Evolutionary conservation across 2,888 invertebrate species (phyloP).

Genomic region (Lepidochrysops patricia): DNA sequence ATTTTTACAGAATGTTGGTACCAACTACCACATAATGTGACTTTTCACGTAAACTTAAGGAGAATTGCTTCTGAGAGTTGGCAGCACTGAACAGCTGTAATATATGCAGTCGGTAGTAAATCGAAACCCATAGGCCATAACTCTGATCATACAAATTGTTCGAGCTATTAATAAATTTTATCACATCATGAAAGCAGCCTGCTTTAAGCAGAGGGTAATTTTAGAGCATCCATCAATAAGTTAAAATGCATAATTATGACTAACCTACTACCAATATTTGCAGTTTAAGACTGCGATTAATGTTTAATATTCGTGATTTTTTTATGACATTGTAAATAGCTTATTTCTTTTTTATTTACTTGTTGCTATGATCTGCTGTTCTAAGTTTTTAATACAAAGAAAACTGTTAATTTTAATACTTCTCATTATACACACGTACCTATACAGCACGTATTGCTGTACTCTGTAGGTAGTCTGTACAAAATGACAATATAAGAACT

Average conservation of each 20-base stretch:
- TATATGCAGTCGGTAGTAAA: neutral
- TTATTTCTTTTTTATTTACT: neutral
- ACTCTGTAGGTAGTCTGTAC: too few species aligned
- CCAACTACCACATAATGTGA: too few species aligned
- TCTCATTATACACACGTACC: too few species aligned
- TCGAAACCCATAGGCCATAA: neutral
- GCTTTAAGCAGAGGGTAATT: slow-evolving; percentile 36
- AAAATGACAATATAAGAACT: too few species aligned
- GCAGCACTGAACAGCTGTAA: neutral
- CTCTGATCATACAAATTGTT: slow-evolving; percentile 6
- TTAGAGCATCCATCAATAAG: slow-evolving; percentile 33
- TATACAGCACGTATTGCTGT: too few species aligned
- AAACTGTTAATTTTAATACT: too few species aligned
- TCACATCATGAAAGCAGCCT: slow-evolving; percentile 40
- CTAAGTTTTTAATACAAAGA: too few species aligned
- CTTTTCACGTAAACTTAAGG: neutral
- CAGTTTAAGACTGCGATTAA: neutral
- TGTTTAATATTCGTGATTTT: neutral
- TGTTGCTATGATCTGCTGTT: too few species aligned
- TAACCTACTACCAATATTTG: too few species aligned
- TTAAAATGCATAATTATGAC: too few species aligned
- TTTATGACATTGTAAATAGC: neutral
- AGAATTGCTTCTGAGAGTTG: neutral
- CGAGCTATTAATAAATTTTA: slow-evolving; percentile 48
- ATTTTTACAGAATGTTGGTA: too few species aligned